phyloP scores from a whole-genome alignment of 2,888 invertebrate species.

The Dynastes hyllus region DNA sequence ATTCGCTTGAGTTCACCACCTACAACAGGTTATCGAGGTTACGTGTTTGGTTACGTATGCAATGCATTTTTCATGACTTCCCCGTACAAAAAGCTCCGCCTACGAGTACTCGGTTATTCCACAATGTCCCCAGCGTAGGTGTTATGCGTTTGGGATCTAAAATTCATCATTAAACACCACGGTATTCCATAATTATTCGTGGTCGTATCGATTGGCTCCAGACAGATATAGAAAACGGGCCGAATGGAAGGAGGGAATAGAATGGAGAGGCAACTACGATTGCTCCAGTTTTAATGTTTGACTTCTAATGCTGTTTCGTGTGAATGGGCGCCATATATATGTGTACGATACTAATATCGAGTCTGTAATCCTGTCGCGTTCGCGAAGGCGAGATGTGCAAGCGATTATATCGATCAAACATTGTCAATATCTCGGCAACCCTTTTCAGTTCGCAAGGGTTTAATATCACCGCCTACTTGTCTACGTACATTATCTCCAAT shows the following conservation, averaged over 20 bases:
- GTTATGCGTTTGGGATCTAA: not conserved
- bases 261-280: not conserved
- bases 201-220: not conserved
- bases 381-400: not conserved
- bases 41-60: too few species aligned
- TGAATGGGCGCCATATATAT: not conserved
- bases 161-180: not conserved
- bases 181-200: not conserved
- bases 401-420: not conserved
- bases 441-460: too few species aligned
- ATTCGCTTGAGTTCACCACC: too few species aligned
- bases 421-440: too few species aligned
- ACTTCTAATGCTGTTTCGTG: not conserved
- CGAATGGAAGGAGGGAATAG: not conserved
- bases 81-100: too few species aligned
- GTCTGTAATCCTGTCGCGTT: not conserved
- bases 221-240: too few species aligned
- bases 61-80: too few species aligned
- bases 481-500: too few species aligned
- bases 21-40: too few species aligned
- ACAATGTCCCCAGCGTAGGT: not conserved
- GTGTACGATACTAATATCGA: not conserved
- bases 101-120: too few species aligned
- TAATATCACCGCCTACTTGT: too few species aligned
- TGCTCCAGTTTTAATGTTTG: not conserved